A percentile compares a stretch with the other conserved stretches of the same genome.
These are phyloP conservation scores for Penelope pileata DNA, from an alignment of 2,113 vertebrate genomes.

Conservation along the genomic window DNA sequence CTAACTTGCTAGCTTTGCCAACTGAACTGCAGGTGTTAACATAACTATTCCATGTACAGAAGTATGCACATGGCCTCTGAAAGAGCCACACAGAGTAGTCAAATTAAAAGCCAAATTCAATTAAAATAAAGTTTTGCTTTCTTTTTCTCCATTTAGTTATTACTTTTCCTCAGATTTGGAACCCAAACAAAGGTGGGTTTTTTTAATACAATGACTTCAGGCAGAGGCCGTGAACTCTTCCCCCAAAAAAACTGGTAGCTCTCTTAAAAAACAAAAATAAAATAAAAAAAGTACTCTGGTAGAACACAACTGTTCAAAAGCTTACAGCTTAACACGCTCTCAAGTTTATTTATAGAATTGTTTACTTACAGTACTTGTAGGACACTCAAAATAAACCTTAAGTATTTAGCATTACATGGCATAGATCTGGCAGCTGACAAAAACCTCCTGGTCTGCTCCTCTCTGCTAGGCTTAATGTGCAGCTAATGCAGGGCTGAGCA, in stretches of 20 bases:
- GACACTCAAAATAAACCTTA: neutral
- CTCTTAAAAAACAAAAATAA: neutral
- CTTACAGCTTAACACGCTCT: neutral
- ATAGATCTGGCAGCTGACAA: neutral
- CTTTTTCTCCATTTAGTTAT: neutral
- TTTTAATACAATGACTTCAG: neutral
- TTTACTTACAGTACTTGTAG: neutral
- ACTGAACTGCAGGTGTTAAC: neutral
- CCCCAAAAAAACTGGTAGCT: neutral
- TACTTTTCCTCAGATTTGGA: neutral
- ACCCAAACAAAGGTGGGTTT: neutral
- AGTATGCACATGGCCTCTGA: neutral
- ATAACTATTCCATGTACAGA: neutral
- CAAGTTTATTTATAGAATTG: neutral
- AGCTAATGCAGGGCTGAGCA: neutral
- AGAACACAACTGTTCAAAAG: neutral
- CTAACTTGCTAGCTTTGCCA: neutral
- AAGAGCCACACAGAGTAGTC: neutral
- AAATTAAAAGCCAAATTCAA: neutral
- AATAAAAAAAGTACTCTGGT: neutral
- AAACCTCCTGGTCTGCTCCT: neutral
- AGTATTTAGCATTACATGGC: neutral
- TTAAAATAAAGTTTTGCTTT: neutral
- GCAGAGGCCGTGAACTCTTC: neutral
- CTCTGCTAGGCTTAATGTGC: accelerated